These are phyloP conservation scores for Myiopsitta monachus DNA, from an alignment of 2,113 vertebrate species.

Conservation along the genomic window DNA sequence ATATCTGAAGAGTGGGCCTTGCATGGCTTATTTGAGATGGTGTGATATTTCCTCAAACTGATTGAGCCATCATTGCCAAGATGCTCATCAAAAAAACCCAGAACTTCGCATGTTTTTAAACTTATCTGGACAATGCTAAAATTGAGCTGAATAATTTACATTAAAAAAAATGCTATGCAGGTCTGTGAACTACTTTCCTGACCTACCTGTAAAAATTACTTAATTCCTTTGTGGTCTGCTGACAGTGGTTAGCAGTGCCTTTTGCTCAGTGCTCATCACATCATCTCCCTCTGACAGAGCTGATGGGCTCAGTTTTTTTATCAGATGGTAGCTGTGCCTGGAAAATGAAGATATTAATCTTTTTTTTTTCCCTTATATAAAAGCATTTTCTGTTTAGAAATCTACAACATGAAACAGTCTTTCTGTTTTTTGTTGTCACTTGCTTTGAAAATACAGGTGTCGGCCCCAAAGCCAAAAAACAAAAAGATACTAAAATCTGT, in stretches of 20 bases:
- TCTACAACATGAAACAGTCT: background rate
- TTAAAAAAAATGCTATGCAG: background rate
- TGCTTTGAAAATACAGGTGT: background rate
- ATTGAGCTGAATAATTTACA: slow-evolving; percentile 60
- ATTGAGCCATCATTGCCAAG: slow-evolving; percentile 36
- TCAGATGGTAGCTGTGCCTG: background rate
- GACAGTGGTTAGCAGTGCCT: background rate
- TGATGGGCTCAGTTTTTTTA: background rate
- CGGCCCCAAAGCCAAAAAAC: background rate
- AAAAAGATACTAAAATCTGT: background rate
- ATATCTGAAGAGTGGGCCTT: background rate
- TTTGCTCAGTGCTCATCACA: background rate
- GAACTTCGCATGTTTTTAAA: slow-evolving; percentile 28
- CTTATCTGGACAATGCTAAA: slow-evolving; percentile 9
- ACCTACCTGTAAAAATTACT: background rate
- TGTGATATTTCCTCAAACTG: slow-evolving; percentile 18
- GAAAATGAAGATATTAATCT: background rate
- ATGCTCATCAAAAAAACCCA: slow-evolving; percentile 20
- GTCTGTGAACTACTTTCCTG: background rate
- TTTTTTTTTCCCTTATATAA: background rate
- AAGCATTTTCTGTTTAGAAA: background rate
- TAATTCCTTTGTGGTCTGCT: background rate
- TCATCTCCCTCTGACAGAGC: background rate
- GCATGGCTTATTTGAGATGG: slow-evolving; percentile 25
- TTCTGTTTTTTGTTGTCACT: background rate